phyloP scores from a whole-genome alignment of 2,888 invertebrate genomes.

The Brachyptera risi region DNA sequence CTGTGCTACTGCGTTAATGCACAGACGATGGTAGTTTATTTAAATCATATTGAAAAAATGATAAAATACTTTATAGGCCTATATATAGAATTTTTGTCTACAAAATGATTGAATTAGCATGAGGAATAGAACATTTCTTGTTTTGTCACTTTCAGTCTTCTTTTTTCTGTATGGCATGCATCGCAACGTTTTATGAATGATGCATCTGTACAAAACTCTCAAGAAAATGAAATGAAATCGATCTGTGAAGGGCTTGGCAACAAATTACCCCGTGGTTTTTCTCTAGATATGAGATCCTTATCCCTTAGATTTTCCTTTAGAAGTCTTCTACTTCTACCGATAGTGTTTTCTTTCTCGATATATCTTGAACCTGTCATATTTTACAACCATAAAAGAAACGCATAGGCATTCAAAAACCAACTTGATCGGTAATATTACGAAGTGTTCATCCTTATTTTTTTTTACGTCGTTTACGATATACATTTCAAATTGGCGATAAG shows the following conservation, averaged over 20 bases:
- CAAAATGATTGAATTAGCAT: too few relatives aligned
- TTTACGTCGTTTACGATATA: neutral
- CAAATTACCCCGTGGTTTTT: conserved; percentile 14
- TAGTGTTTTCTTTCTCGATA: neutral
- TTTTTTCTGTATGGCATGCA: too few relatives aligned
- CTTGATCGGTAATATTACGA: conserved; percentile 19
- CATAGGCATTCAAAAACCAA: conserved; percentile 15
- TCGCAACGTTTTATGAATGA: conserved; percentile 15
- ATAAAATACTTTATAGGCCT: too few relatives aligned
- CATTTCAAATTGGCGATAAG: conserved; percentile 13
- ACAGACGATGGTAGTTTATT: too few relatives aligned
- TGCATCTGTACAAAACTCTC: conserved; percentile 24
- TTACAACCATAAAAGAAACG: conserved; percentile 12
- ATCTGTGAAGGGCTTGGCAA: conserved; percentile 17
- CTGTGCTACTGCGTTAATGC: too few relatives aligned
- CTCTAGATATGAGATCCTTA: neutral
- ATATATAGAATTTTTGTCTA: too few relatives aligned
- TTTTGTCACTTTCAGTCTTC: too few relatives aligned
- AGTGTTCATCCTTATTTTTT: conserved; percentile 10
- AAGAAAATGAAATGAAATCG: conserved; percentile 31
- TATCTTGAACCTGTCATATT: conserved; percentile 10
- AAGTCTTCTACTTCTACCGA: too few relatives aligned
- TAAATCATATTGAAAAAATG: too few relatives aligned
- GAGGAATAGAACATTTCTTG: too few relatives aligned
- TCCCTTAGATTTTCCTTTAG: too few relatives aligned